Evolutionary conservation across 1,140 invertebrate species (phyloP), one percentile per base, ranked within the genome.

Genomic region (Aphaenogaster floridana): DNA sequence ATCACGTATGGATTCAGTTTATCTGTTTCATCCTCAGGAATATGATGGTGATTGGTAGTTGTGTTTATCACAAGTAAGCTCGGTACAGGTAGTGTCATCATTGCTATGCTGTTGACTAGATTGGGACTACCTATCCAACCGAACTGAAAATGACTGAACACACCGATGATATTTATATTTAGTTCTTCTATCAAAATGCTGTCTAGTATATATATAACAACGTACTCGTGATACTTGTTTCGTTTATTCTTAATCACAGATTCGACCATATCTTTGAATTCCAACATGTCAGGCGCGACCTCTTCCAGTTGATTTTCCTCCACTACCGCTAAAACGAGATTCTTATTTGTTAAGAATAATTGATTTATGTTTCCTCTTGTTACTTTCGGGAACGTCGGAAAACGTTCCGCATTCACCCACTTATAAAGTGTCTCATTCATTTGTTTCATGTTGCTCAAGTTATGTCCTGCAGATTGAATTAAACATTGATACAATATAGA

Each of bases 341-440:
- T 98, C 93, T 99, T 98, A 93, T 97, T 97, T n/a, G 98, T 98
- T 90, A 97, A 96, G 87, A 98, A 96, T 64, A 99, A 94, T 94
- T 98, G 97, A 95, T 98, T 97, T 84, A 99, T 97, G 93, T 98
- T 99, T 68, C 97, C 97, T 80, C 97, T 95, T 8, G 98, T 98
- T 9, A 99, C 96, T 96, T 98, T 98, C 11, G 98, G 97, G 92
- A 99, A 99, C 68, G 98, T 97, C 50, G 97, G 96, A 96, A 99
- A 99, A 84, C 99, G 96, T 94, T 99, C 98, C 59, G 97, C 96
- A 93, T 98, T 98, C 34, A 99, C 96, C 98, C 99, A 99, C 68
- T 97, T 97, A 86, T 97, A 96, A 86, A 99, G 95, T 48, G 97
- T 97, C 21, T 95, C 95, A 92, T 98, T 98, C 71, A 97, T 92